Base-by-base conservation (phyloP, 1,140 invertebrate species). In the Drosophila nigrodunni region DNA sequence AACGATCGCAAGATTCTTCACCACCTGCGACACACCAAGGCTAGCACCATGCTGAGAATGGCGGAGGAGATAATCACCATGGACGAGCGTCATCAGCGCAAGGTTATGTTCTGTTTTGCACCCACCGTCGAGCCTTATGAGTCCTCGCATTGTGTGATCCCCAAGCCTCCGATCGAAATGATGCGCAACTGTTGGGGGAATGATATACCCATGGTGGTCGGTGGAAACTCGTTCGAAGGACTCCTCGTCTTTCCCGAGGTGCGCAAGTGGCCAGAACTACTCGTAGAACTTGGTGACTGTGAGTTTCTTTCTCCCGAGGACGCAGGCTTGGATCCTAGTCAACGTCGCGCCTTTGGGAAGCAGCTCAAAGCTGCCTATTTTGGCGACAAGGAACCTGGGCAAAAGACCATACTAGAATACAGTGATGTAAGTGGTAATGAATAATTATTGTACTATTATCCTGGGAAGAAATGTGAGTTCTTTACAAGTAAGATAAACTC, bases 11-110 rank as follows among this genome's bases (percentile, higher is more conserved):
- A 75, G 11, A 72, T 92, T 5, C 76, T 89, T 30, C 70, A 74
- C 2, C 80, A 90, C 76, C 49, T 92, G 7, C 65, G 74, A 10
- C 77, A 90, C 1, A 77, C 75, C 50, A 92, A 91, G 65, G 78
- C 86, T 54, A 94, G 93, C 68, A 95, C 94, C 11, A 96, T 96
- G 43, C 93, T 93, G 13, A 94, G 94, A 66, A 61, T 78, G 35
- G 68, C 78, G 7, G 79, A 89, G 13, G 74, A 88, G 9, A 75
- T 92, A 6, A 71, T 90, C 11, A 91, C 85, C 43, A 82, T 86
- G 61, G 91, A 92, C 39, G 88, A 91, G 64, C 78, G 87, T 1
- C 82, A 89, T 43, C 75, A 89, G 59, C 81, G 90, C 7, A 68
- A 89, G 5, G 70, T 91, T 1, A 82, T 87, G 77, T 91, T 86